These are phyloP conservation scores for Cephus rjabovi DNA, from an alignment of 2,888 invertebrate species.

Conservation along the genomic window DNA sequence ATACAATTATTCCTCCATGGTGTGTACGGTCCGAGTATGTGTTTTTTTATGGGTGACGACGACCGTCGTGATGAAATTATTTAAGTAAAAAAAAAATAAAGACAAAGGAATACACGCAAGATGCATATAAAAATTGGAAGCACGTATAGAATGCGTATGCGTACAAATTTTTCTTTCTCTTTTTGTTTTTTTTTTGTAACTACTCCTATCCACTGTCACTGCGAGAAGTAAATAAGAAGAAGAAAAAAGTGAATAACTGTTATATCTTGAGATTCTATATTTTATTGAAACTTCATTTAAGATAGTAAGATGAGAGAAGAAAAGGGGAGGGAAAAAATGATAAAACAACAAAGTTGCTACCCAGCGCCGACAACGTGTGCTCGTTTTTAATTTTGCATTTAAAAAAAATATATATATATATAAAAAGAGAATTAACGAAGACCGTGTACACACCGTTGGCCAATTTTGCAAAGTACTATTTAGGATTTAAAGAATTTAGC, in stretches of 20 bases:
- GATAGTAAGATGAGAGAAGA: background rate
- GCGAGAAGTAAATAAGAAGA: background rate
- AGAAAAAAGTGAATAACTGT: background rate
- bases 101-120: slow-evolving; percentile 31
- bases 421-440: slow-evolving; percentile 10
- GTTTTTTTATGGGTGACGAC: background rate
- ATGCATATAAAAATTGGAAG: slow-evolving; percentile 16
- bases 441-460: slow-evolving; percentile 43
- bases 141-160: background rate
- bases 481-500: slow-evolving; percentile 59
- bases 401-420: slow-evolving; percentile 16
- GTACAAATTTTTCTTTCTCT: background rate
- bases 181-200: no score
- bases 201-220: background rate
- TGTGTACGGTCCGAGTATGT: slow-evolving; percentile 40
- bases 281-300: background rate
- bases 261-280: background rate
- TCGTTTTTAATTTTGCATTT: background rate
- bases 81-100: background rate
- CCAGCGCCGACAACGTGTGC: background rate
- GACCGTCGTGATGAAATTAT: background rate
- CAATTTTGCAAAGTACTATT: slow-evolving; percentile 51
- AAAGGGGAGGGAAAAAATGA: rapidly evolving
- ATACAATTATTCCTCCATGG: slow-evolving; percentile 49
- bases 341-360: background rate